Evolutionary conservation across 2,113 vertebrate species (phyloP).

Genomic region (Nothocercus nigrocapillus): DNA sequence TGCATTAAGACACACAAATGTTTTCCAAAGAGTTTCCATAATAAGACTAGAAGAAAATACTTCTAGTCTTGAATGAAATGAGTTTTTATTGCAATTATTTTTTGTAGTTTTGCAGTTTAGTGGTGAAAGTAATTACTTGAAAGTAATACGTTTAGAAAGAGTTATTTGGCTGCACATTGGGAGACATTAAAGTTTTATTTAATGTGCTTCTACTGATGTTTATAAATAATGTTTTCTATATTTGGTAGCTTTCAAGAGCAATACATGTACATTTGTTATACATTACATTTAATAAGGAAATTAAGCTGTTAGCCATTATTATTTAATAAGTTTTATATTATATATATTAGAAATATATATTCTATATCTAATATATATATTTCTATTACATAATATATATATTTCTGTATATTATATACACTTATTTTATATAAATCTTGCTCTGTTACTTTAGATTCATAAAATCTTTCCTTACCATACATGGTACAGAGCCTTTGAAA

Average conservation of each 20-base stretch:
- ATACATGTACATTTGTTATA: not conserved
- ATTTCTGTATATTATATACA: not conserved
- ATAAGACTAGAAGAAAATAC: not conserved
- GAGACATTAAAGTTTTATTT: not conserved
- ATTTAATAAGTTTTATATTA: not conserved
- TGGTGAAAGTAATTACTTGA: not conserved
- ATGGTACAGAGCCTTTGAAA: not conserved
- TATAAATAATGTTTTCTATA: not conserved
- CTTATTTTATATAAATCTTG: not conserved
- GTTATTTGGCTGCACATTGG: not conserved
- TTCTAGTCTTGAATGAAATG: not conserved
- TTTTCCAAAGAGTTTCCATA: not conserved
- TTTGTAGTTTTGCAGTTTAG: not conserved
- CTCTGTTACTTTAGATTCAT: not conserved
- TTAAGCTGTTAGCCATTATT: not conserved
- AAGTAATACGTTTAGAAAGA: not conserved
- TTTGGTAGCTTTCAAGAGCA: not conserved
- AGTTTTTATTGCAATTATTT: not conserved
- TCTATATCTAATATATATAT: no score
- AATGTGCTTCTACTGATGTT: not conserved
- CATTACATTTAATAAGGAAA: not conserved
- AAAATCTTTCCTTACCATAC: not conserved
- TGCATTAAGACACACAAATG: not conserved
- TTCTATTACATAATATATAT: no score
- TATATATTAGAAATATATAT: no score